Conservation (phyloP, 2,888 invertebrate species). For the Tryphoninae sp. region DNA sequence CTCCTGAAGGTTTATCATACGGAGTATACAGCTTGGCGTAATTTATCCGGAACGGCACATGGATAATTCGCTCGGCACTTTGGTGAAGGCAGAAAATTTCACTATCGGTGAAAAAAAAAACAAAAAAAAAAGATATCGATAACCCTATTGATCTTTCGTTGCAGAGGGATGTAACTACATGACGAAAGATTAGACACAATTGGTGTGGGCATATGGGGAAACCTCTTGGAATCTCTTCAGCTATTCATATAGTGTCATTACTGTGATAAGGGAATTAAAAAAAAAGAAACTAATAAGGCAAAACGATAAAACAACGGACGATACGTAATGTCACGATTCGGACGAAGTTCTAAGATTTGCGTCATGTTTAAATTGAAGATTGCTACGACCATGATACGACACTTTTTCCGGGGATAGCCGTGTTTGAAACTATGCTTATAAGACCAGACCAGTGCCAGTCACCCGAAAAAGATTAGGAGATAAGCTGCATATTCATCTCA, state of each 20-base stretch:
- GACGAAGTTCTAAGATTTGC: too few species aligned
- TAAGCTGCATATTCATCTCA: too few species aligned
- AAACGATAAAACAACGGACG: too few species aligned
- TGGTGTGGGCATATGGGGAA: conserved; percentile 33
- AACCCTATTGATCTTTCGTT: conserved; percentile 39
- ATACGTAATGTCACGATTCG: too few species aligned
- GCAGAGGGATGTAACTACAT: conserved; percentile 31
- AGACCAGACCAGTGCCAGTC: too few species aligned
- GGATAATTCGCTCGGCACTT: conserved; percentile 4
- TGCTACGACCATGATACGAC: too few species aligned
- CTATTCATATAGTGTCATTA: too few species aligned
- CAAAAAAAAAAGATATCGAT: conserved; percentile 34
- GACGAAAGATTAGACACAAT: conserved; percentile 23
- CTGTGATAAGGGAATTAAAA: too few species aligned
- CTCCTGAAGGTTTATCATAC: not conserved
- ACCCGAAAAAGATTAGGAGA: too few species aligned
- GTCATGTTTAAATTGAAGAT: too few species aligned
- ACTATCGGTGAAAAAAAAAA: conserved; percentile 20
- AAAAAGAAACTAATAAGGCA: not conserved
- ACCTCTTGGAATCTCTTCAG: not conserved
- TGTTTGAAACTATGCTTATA: too few species aligned
- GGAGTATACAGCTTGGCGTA: not conserved
- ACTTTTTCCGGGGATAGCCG: too few species aligned
- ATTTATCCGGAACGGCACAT: conserved; percentile 20
- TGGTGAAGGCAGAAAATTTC: conserved; percentile 13